Conservation (phyloP, 2,113 vertebrate species). For the Eolophus roseicapilla region DNA sequence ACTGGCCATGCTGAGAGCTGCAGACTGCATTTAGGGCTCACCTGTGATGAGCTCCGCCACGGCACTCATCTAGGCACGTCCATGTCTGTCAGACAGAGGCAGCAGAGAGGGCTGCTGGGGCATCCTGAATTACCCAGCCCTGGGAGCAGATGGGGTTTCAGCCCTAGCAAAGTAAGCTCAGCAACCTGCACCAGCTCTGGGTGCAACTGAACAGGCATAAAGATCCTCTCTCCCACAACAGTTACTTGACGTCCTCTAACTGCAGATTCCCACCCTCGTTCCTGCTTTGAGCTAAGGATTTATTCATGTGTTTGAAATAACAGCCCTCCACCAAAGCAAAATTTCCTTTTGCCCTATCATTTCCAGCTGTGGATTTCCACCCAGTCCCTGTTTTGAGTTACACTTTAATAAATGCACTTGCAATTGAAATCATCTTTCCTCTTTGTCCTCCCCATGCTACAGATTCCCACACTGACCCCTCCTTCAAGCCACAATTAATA, state of each 20-base stretch:
- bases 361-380: slow-evolving; percentile 68
- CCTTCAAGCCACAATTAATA: slow-evolving; percentile 67
- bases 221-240: background rate
- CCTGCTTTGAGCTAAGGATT: slow-evolving; percentile 10
- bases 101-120: background rate
- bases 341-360: slow-evolving; percentile 47
- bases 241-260: background rate
- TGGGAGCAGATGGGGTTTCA: background rate
- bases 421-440: slow-evolving; percentile 69
- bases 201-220: background rate
- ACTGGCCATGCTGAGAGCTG: background rate
- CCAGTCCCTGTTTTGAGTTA: slow-evolving; percentile 65
- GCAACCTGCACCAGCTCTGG: background rate
- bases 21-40: background rate
- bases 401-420: slow-evolving; percentile 70
- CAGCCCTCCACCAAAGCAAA: background rate
- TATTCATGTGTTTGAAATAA: slow-evolving; percentile 40
- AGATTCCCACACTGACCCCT: slow-evolving; percentile 57
- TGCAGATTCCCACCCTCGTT: background rate
- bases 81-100: accelerated
- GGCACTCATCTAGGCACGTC: accelerated
- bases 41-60: accelerated
- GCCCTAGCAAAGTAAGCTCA: background rate
- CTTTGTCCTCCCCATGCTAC: slow-evolving; percentile 27
- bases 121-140: background rate